phyloP scores from a whole-genome alignment of 2,888 invertebrate species.

The Pterobdella sp. region DNA sequence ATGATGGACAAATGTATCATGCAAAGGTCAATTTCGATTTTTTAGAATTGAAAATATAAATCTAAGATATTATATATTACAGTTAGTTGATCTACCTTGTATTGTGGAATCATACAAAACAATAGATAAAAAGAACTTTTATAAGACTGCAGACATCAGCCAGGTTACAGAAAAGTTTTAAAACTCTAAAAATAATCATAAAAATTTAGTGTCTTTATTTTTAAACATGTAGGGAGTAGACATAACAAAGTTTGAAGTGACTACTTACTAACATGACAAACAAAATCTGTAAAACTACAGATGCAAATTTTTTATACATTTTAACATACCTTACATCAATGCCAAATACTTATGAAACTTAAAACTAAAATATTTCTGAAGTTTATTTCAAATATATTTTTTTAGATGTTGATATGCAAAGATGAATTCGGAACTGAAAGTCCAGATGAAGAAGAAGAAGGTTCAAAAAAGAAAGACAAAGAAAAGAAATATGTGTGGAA shows the following conservation, averaged over 20 bases:
- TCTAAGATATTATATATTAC: slow-evolving; percentile 34
- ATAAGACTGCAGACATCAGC: slow-evolving; percentile 92
- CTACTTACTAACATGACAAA: no score
- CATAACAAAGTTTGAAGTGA: no score
- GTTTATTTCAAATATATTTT: no score
- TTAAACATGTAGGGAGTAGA: no score
- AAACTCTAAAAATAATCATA: no score
- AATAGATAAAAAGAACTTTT: slow-evolving; percentile 89
- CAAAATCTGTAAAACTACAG: no score
- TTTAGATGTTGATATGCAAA: slow-evolving; percentile 67
- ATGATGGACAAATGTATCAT: slow-evolving; percentile 78
- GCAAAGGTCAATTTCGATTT: slow-evolving; percentile 59
- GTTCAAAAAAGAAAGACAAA: slow-evolving; percentile 46
- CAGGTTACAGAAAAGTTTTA: no score
- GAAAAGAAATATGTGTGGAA: slow-evolving; percentile 86
- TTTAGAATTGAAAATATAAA: not conserved
- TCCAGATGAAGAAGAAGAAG: slow-evolving; percentile 43
- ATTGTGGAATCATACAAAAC: slow-evolving; percentile 88
- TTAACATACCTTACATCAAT: no score
- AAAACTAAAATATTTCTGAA: no score
- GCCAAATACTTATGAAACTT: no score
- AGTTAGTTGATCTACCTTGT: slow-evolving; percentile 81
- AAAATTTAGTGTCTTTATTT: no score
- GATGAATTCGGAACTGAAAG: slow-evolving; percentile 73
- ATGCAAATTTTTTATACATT: no score